Evolutionary conservation across 2,888 invertebrate genomes (phyloP).

Genomic region (Lottia gigantea): DNA sequence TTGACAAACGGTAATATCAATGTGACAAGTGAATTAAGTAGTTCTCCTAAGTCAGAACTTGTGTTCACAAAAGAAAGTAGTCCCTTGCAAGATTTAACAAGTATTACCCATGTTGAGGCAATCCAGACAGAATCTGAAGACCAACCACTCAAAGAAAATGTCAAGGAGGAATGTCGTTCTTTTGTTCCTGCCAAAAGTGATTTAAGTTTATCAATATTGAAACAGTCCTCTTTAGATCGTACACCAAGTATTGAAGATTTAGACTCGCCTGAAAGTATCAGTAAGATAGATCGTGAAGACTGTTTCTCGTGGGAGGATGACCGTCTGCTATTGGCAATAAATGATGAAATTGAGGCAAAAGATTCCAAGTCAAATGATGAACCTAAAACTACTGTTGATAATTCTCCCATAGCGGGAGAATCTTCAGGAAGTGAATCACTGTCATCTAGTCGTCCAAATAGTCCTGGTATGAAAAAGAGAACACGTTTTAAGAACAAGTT

Average conservation of each 20-base stretch:
- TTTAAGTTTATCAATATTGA: neutral
- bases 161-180: too few species aligned
- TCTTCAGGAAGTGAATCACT: conserved; percentile 6
- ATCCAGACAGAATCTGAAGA: conserved; percentile 36
- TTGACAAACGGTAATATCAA: neutral
- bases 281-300: conserved; percentile 58
- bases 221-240: neutral
- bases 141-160: neutral
- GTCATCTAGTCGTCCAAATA: conserved; percentile 17
- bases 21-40: neutral
- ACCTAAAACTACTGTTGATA: conserved; percentile 3
- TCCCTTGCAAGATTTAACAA: conserved; percentile 30
- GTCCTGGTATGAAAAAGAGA: conserved; percentile 41
- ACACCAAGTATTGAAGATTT: conserved; percentile 44
- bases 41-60: conserved; percentile 12
- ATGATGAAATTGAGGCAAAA: conserved; percentile 21
- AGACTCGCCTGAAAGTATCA: conserved; percentile 61
- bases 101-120: conserved; percentile 45
- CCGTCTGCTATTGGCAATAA: conserved; percentile 44
- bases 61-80: conserved; percentile 18
- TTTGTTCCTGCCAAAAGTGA: neutral
- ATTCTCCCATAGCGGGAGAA: conserved; percentile 13
- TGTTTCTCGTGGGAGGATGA: conserved; percentile 64
- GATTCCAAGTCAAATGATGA: conserved; percentile 27
- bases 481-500: conserved; percentile 48